Evolutionary conservation across 2,888 invertebrate genomes (phyloP).

Genomic region (Selenia dentaria): DNA sequence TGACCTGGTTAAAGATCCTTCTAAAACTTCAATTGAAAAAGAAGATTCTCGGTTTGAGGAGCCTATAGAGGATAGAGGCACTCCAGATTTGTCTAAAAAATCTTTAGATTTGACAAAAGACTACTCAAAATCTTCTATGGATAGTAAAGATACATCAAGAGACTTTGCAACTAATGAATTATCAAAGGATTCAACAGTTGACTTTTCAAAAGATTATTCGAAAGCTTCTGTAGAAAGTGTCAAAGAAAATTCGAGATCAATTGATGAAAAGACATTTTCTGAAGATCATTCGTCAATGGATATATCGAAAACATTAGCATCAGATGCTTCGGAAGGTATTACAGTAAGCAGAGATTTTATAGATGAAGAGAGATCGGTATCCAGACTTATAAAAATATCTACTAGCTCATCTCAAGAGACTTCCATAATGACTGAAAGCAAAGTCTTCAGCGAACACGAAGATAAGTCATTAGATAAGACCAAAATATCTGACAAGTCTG

Average conservation of each 20-base stretch:
- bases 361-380: constrained; percentile 69
- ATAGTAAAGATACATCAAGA: constrained; percentile 78
- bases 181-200: constrained; percentile 79
- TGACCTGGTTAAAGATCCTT: constrained; percentile 72
- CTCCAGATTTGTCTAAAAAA: constrained; percentile 78
- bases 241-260: constrained; percentile 72
- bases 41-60: constrained; percentile 70
- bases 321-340: constrained; percentile 72
- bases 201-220: constrained; percentile 73
- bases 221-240: constrained; percentile 78
- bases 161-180: constrained; percentile 79
- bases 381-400: constrained; percentile 59
- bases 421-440: constrained; percentile 72
- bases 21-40: constrained; percentile 74
- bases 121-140: constrained; percentile 78
- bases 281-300: constrained; percentile 80
- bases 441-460: constrained; percentile 67
- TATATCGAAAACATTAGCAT: constrained; percentile 78
- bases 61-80: constrained; percentile 65
- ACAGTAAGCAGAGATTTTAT: constrained; percentile 69
- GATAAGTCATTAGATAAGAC: constrained; percentile 48
- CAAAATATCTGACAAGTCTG: constrained; percentile 52
- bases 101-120: constrained; percentile 77
- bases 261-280: constrained; percentile 78
- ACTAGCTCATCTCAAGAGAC: constrained; percentile 74